Evolutionary conservation across 2,888 invertebrate species (phyloP), one percentile per base, ranked within the genome.

Genomic region (Neoascia interrupta): DNA sequence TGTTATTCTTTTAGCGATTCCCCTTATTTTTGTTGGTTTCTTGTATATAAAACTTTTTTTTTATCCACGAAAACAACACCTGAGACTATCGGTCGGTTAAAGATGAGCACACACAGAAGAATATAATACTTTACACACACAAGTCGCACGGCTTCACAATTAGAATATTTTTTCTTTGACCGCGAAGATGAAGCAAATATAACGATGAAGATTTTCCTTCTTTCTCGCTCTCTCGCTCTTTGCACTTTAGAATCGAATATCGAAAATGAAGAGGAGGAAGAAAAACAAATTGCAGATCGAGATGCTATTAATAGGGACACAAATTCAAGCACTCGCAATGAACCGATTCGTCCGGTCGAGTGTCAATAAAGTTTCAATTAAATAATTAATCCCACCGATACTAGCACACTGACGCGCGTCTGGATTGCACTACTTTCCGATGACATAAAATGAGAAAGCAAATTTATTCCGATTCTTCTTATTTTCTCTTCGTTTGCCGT

Each of bases 131-230:
- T 13, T 43, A 37, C 26, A 45, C 28, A 26, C 49, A 56, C 31
- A 51, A 39, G 31, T n/a, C 10, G 31, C n/a, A 31, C 31, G 31
- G 21, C 13, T 45, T 58, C 51, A 72, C 70, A 66, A 70, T 76
- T 76, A 76, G 76, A 76, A 76, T 76, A 72, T 61, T 56, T 3
- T 28, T 41, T 64, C 60, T 72, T 72, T 72, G 72, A 76, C 76
- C 76, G 76, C 72, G 47, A 76, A 66, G 53, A 58, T n/a, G 49
- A 39, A 34, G 47, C 16, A 54, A 43, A 53, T 39, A 19, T 23
- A 21, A 37, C 4, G 37, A 31, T 19, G 31, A 63, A 64, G 70
- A 64, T 70, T 70, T 76, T 60, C 66, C 60, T 75, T 41, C 37
- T 56, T 34, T 45, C 31, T 31, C 2, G 31, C 3, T 31, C n/a